phyloP scores from a whole-genome alignment of 2,797 vertebrate species.

The Anguilla megastoma region DNA sequence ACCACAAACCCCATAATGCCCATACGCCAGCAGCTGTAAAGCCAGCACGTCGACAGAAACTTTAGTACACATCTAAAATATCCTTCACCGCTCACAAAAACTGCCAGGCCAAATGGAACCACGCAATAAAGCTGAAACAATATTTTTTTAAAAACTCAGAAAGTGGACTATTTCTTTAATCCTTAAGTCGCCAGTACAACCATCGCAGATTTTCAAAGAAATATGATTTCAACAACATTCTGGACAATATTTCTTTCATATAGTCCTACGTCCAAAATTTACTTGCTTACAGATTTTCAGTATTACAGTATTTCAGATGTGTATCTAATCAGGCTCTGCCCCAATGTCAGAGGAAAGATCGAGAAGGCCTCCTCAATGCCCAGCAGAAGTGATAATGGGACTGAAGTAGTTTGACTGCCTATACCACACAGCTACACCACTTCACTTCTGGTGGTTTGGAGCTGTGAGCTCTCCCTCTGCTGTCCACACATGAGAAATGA shows the following conservation, averaged over 20 bases:
- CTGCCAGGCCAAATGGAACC: not conserved
- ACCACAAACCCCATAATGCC: not conserved
- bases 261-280: too few species aligned
- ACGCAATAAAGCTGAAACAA: not conserved
- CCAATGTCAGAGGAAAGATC: not conserved
- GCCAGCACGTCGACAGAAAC: not conserved
- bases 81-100: not conserved
- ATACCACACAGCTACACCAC: not conserved
- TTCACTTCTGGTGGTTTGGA: not conserved
- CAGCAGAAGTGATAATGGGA: not conserved
- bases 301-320: not conserved
- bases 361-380: not conserved
- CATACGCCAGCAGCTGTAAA: not conserved
- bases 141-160: not conserved
- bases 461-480: constrained; percentile 4
- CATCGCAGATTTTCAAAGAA: not conserved
- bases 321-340: not conserved
- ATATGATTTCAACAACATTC: not conserved
- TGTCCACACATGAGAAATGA: constrained; percentile 24
- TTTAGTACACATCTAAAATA: not conserved
- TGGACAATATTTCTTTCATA: not conserved
- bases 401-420: not conserved
- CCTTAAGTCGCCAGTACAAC: not conserved
- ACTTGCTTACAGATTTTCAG: too few species aligned
- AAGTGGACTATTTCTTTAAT: not conserved